A percentile compares a stretch with the other conserved stretches of the same genome.
Conservation (phyloP, 2,113 vertebrate species). For the Perccottus glenii region DNA sequence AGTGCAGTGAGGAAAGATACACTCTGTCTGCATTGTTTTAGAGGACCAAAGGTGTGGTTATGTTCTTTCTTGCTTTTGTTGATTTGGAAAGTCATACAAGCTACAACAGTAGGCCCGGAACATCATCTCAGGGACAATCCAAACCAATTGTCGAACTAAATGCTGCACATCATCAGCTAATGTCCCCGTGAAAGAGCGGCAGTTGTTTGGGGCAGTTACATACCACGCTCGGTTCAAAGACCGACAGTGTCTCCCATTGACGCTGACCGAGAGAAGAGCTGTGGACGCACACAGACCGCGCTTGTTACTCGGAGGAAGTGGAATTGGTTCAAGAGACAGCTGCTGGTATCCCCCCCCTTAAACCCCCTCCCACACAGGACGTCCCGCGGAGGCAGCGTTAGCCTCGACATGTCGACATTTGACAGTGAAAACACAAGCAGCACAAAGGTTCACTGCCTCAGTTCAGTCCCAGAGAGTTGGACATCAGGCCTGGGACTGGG, state of each 20-base stretch:
- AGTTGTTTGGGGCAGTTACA: not conserved
- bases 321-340: slow-evolving; percentile 11
- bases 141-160: not conserved
- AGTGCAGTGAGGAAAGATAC: no score
- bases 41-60: no score
- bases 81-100: not conserved
- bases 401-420: not conserved
- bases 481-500: slow-evolving; percentile 10
- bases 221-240: slow-evolving; percentile 6
- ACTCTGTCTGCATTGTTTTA: no score
- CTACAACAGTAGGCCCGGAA: not conserved
- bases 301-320: slow-evolving; percentile 11
- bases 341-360: not conserved
- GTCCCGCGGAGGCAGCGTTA: slow-evolving; percentile 2
- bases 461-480: not conserved
- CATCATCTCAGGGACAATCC: not conserved
- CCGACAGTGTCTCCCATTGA: not conserved
- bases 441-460: not conserved
- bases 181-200: not conserved
- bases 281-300: not conserved
- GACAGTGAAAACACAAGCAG: not conserved
- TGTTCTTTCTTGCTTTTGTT: no score
- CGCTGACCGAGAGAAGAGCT: not conserved
- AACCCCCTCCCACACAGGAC: slow-evolving; percentile 1
- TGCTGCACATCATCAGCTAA: not conserved